These are phyloP conservation scores for Ailurus styani DNA, from an alignment of 2,113 vertebrate species.

Conservation along the genomic window DNA sequence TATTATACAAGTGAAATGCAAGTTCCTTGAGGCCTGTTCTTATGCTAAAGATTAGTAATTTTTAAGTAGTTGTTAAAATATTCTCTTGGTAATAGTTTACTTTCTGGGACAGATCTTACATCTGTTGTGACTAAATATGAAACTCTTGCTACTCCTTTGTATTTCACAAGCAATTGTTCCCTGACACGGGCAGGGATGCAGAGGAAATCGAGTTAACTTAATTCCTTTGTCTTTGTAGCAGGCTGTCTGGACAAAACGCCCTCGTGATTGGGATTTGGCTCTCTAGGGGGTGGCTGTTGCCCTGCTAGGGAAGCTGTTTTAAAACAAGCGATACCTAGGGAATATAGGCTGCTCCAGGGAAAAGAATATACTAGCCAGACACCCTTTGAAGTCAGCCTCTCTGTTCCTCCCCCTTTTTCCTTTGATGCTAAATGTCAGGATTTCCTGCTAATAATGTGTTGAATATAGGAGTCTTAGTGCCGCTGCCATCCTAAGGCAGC, in stretches of 20 bases:
- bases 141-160: not conserved
- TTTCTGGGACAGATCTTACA: slow-evolving; percentile 6
- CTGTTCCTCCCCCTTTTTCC: slow-evolving; percentile 21
- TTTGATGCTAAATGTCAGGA: slow-evolving; percentile 77
- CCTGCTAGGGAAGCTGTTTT: slow-evolving; percentile 1
- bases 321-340: slow-evolving; percentile 28
- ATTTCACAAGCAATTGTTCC: slow-evolving; percentile 19
- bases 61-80: not conserved
- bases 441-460: slow-evolving; percentile 59
- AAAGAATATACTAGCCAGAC: slow-evolving; percentile 31
- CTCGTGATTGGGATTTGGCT: not conserved
- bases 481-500: not conserved
- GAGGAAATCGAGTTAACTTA: not conserved
- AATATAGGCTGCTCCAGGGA: slow-evolving; percentile 22
- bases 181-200: not conserved
- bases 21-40: not conserved
- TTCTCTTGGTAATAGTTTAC: not conserved
- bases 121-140: not conserved
- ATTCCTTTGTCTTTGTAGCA: slow-evolving; percentile 39
- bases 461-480: not conserved
- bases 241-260: not conserved
- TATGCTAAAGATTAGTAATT: not conserved
- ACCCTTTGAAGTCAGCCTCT: slow-evolving; percentile 60
- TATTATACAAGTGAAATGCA: not conserved
- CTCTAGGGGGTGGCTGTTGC: not conserved